Percentiles rank a stretch among this genome's conserved stretches.
These are phyloP conservation scores for Dascillus cervinus DNA, from an alignment of 2,888 invertebrate species.

Conservation along the genomic window DNA sequence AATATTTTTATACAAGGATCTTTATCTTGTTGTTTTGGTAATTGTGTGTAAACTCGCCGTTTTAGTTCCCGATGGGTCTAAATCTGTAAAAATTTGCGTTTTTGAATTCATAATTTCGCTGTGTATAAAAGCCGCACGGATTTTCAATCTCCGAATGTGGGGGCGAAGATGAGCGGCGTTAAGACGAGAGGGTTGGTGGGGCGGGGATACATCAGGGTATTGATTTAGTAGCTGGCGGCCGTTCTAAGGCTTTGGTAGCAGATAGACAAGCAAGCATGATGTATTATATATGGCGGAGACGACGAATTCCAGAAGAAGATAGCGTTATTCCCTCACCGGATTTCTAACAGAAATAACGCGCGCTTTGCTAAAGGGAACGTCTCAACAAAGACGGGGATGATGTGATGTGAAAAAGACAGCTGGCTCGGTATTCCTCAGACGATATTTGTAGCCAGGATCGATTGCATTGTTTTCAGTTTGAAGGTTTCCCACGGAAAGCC, in stretches of 20 bases:
- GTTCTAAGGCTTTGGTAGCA: slow-evolving; percentile 41
- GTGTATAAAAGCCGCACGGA: slow-evolving; percentile 1
- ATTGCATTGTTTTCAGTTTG: too few species aligned
- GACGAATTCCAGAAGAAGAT: slow-evolving; percentile 37
- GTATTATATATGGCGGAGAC: slow-evolving; percentile 45
- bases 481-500: too few species aligned
- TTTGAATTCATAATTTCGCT: background rate
- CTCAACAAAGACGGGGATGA: slow-evolving; percentile 19
- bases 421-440: slow-evolving; percentile 25
- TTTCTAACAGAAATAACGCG: slow-evolving; percentile 14
- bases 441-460: slow-evolving; percentile 6
- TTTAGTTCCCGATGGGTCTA: too few species aligned
- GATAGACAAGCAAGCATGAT: slow-evolving; percentile 44
- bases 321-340: slow-evolving; percentile 21
- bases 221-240: slow-evolving; percentile 45
- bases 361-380: slow-evolving; percentile 11
- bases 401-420: slow-evolving; percentile 43
- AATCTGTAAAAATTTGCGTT: too few species aligned
- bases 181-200: slow-evolving; percentile 19
- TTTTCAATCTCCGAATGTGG: slow-evolving; percentile 17
- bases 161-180: slow-evolving; percentile 22
- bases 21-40: slow-evolving; percentile 20
- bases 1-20: slow-evolving; percentile 27
- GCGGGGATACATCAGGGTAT: slow-evolving; percentile 33
- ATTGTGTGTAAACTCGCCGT: slow-evolving; percentile 20